Evolutionary conservation across 2,113 vertebrate species (phyloP).

Genomic region (Megaceryle torquata): DNA sequence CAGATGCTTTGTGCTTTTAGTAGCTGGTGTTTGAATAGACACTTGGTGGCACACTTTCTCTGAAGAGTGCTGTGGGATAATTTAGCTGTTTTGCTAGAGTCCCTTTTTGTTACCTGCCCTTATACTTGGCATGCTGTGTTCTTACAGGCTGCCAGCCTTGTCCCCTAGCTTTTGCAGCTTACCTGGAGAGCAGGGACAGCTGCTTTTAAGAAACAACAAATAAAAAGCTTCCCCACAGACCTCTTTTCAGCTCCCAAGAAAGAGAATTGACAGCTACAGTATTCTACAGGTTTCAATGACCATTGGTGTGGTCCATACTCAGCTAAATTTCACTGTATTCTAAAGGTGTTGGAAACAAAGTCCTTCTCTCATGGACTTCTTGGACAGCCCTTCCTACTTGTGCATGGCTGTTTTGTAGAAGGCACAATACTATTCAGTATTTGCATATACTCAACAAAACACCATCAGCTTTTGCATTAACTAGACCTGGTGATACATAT

Average conservation of each 20-base stretch:
- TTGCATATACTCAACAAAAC: background rate
- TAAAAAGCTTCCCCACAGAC: fast-evolving
- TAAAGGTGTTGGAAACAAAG: background rate
- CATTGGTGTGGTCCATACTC: background rate
- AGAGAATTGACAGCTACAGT: background rate
- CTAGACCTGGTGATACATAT: background rate
- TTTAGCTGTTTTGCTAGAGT: background rate
- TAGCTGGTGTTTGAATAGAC: slow-evolving; percentile 13
- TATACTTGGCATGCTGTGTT: background rate
- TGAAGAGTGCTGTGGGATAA: background rate
- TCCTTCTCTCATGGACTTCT: background rate
- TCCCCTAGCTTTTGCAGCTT: background rate
- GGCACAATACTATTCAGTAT: background rate
- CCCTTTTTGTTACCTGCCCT: background rate
- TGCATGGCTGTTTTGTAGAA: background rate
- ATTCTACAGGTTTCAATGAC: background rate
- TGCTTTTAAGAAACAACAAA: background rate
- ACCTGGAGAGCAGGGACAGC: background rate
- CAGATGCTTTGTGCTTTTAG: background rate
- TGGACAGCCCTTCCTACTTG: background rate
- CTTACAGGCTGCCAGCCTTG: background rate
- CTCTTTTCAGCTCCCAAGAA: background rate
- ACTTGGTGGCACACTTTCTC: slow-evolving; percentile 59
- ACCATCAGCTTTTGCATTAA: background rate
- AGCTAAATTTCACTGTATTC: background rate